phyloP scores from a whole-genome alignment of 2,113 vertebrate species.

The Stigmatopora argus region DNA sequence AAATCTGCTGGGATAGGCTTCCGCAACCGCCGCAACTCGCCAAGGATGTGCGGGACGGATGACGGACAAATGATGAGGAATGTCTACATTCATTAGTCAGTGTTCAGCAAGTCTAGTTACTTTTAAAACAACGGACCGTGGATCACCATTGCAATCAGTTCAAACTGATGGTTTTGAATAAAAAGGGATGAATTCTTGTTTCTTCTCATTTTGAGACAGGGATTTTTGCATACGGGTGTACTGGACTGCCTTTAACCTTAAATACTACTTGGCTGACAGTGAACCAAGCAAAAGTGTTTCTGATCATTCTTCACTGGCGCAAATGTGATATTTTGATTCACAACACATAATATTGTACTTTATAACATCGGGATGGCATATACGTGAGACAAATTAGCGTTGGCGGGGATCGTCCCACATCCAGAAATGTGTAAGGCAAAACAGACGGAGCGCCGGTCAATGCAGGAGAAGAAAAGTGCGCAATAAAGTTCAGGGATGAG shows the following conservation, averaged over 20 bases:
- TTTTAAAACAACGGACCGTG: neutral
- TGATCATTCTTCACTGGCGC: constrained; percentile 22
- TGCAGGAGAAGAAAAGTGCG: neutral
- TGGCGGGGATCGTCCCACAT: constrained; percentile 35
- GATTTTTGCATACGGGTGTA: too few relatives aligned
- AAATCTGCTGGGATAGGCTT: too few relatives aligned
- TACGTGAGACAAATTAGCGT: constrained; percentile 8
- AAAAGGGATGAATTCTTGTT: too few relatives aligned
- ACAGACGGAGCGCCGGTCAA: constrained; percentile 26
- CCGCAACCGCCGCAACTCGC: too few relatives aligned
- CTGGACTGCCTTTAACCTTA: neutral
- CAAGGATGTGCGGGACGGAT: too few relatives aligned
- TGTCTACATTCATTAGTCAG: constrained; percentile 1
- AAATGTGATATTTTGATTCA: constrained; percentile 56
- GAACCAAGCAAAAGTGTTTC: constrained; percentile 8
- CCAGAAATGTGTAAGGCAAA: constrained; percentile 43
- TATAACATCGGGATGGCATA: constrained; percentile 31
- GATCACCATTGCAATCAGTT: too few relatives aligned
- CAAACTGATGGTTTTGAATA: too few relatives aligned
- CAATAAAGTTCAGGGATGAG: constrained; percentile 5
- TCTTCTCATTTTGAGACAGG: too few relatives aligned
- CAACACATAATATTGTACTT: constrained; percentile 59
- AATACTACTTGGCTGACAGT: neutral
- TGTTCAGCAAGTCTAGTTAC: neutral
- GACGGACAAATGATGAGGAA: neutral